These are phyloP conservation scores for Atethmia centrago DNA, from an alignment of 2,888 invertebrate species.

Conservation along the genomic window DNA sequence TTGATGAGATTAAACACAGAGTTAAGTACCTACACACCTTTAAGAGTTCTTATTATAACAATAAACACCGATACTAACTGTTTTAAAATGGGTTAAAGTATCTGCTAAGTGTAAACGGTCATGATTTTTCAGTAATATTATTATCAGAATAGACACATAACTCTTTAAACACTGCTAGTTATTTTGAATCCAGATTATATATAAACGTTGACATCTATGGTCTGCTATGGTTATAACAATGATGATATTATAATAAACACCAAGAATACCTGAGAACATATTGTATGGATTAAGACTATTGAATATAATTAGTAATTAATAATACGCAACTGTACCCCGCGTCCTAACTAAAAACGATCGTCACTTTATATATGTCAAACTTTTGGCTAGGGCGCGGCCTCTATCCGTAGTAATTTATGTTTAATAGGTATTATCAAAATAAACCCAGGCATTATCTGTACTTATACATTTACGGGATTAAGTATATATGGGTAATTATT, in stretches of 20 bases:
- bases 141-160: slow-evolving; percentile 24
- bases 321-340: not conserved
- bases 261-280: slow-evolving; percentile 35
- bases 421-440: not conserved
- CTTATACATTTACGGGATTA: slow-evolving; percentile 14
- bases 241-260: slow-evolving; percentile 28
- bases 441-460: slow-evolving; percentile 13
- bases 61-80: slow-evolving; percentile 43
- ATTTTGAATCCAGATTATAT: slow-evolving; percentile 1
- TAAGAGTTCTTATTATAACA: slow-evolving; percentile 44
- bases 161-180: not conserved
- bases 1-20: too few relatives aligned
- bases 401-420: not conserved
- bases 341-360: not conserved
- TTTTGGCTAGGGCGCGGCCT: not conserved
- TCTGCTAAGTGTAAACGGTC: not conserved
- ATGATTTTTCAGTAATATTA: slow-evolving; percentile 15
- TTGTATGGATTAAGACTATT: slow-evolving; percentile 17
- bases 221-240: slow-evolving; percentile 5
- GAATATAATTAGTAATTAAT: slow-evolving; percentile 23
- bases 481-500: slow-evolving; percentile 35
- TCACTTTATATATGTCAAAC: not conserved
- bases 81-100: not conserved
- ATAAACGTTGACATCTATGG: slow-evolving; percentile 24
- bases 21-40: slow-evolving; percentile 43